These are phyloP conservation scores for Entomyzon cyanotis DNA, from an alignment of 2,113 vertebrate genomes.

Conservation along the genomic window DNA sequence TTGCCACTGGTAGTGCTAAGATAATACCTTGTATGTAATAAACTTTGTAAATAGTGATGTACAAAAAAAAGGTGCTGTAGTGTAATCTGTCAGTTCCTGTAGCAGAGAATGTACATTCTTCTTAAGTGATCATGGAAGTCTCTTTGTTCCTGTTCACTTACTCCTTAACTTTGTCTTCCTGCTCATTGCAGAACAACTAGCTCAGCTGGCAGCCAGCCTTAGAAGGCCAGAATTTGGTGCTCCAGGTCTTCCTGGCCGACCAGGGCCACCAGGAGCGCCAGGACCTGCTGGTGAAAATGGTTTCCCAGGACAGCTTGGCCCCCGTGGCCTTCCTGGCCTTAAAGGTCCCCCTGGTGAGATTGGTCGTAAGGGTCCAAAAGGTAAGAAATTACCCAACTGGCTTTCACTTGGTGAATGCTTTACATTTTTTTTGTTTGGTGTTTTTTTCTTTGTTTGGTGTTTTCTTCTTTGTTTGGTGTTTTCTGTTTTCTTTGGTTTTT, in stretches of 20 bases:
- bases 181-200: slow-evolving; percentile 86
- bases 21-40: background rate
- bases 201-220: slow-evolving; percentile 93
- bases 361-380: slow-evolving; percentile 91
- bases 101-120: background rate
- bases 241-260: slow-evolving; percentile 88
- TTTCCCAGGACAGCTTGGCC: slow-evolving; percentile 89
- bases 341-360: slow-evolving; percentile 90
- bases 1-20: background rate
- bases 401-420: background rate
- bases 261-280: slow-evolving; percentile 87
- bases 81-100: background rate
- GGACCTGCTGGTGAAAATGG: slow-evolving; percentile 90
- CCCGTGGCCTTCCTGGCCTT: slow-evolving; percentile 91
- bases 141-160: background rate
- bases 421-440: too few relatives aligned
- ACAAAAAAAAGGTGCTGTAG: background rate
- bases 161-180: background rate
- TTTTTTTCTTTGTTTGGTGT: too few relatives aligned
- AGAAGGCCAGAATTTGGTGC: slow-evolving; percentile 90
- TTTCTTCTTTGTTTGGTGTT: too few relatives aligned
- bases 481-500: background rate
- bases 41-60: background rate
- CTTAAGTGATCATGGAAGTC: background rate
- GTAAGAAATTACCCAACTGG: slow-evolving; percentile 66